Base-by-base conservation (phyloP, 2,113 vertebrate species). In the Ictidomys tridecemlineatus region DNA sequence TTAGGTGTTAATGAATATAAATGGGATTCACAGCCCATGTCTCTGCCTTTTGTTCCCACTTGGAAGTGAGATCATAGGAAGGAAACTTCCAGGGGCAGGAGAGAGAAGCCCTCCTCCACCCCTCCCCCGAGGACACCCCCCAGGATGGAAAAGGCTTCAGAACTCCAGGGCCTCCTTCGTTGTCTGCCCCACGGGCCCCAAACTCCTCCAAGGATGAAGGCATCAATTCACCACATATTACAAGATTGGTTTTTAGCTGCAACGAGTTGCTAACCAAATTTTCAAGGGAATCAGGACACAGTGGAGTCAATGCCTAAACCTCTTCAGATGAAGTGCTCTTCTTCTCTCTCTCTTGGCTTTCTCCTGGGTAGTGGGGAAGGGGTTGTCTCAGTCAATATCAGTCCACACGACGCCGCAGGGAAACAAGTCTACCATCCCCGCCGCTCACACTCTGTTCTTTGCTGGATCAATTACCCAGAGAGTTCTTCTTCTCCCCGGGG, bases 1-100 rank as follows among this genome's bases (percentile, higher is more conserved):
- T 98, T 98, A 98, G 96, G 97, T 98, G 96, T 98, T 98, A 99
- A 98, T 98, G 98, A 98, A 98, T 98, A 93, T 97, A 98, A 98
- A 98, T 98, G 98, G 92, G 63, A 98, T 96, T 98, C 97, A 95
- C 93, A 98, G 96, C 92, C 95, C 79, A 96, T 98, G 97, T 98
- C 98, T 98, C 94, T 98, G 48, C 92, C 97, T 94, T 95, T 86
- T 51, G 32, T 93, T 92, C 89, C 88, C 82, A 78, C 63, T 84
- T 11, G 79, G 51, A 95, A 95, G 82, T 85, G 73, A 97, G 34
- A 95, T 85, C 48, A 76, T 65, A 84, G 56, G 72, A 97, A 82
- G 85, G 77, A 97, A 96, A 97, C 39, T 93, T 96, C 24, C 26
- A 58, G 53, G 11, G 39, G 20, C 37, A 65, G 67, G 18, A 85